A percentile compares a stretch with the other conserved stretches of the same genome.
phyloP scores from a whole-genome alignment of 1,140 invertebrate species.

The Camponotus floridanus region DNA sequence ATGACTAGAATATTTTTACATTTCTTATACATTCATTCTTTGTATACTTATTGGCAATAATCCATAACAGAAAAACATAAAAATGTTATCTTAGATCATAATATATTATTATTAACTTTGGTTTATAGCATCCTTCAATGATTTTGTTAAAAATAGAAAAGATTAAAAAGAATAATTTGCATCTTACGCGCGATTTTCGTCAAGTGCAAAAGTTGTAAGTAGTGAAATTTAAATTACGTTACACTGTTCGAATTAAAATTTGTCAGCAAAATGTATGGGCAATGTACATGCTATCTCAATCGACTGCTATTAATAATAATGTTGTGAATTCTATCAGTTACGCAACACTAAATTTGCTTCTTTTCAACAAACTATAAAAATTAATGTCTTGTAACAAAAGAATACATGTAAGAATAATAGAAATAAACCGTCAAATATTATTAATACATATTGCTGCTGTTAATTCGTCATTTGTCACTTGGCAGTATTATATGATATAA shows the following conservation, averaged over 20 bases:
- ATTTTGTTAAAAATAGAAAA: slow-evolving; percentile 64
- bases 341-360: slow-evolving; percentile 38
- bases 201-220: slow-evolving; percentile 74
- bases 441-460: neutral
- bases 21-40: slow-evolving; percentile 79
- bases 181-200: slow-evolving; percentile 65
- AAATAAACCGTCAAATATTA: slow-evolving; percentile 31
- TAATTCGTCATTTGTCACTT: neutral
- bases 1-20: slow-evolving; percentile 84
- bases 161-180: slow-evolving; percentile 49
- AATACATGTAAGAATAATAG: slow-evolving; percentile 29
- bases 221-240: slow-evolving; percentile 75
- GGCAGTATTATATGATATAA: neutral
- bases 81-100: slow-evolving; percentile 75
- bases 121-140: slow-evolving; percentile 79
- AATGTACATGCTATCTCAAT: neutral
- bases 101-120: slow-evolving; percentile 78
- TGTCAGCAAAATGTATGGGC: neutral
- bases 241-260: slow-evolving; percentile 13
- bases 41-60: slow-evolving; percentile 77
- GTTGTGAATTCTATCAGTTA: slow-evolving; percentile 43
- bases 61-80: slow-evolving; percentile 74
- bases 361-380: slow-evolving; percentile 9
- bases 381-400: neutral
- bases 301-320: slow-evolving; percentile 2